Evolutionary conservation across 2,797 vertebrate genomes (phyloP), one percentile per base, ranked within the genome.

Genomic region (Sebastes diaconus): DNA sequence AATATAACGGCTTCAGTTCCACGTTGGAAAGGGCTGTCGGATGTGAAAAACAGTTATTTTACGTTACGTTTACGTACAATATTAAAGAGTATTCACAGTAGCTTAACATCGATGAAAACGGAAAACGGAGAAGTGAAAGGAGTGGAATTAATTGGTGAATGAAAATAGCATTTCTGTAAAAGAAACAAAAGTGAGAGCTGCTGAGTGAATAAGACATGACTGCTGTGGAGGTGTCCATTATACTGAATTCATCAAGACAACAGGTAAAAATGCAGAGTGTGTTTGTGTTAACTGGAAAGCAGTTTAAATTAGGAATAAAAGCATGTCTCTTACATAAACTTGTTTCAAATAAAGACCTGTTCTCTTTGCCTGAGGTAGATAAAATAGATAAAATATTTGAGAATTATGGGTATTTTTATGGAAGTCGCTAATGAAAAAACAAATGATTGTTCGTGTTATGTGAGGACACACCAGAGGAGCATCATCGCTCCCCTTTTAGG

Each of bases 11-110:
- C 39, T 42, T 42, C 39, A 42, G 39, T 42, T 42, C 39, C 13
- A 42, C 39, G 1, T 0, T 42, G 39, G 39, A 42, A 42, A 42
- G 13, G 39, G 39, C 0, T 42, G 39, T 42, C 39, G 0, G 39
- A 6, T 14, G n/a, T 3, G 11, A 42, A 42, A 42, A 14, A 42
- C 39, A 3, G 13, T 16, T 42, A 42, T 42, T 42, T 42, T 42
- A 42, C 3, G 39, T 42, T 42, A 16, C 13, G 39, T 42, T 42
- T 42, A 16, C 13, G 39, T 42, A 42, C 39, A 42, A 42, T 46
- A 46, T 18, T 46, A 7, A 42, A 42, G 39, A 16, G 39, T 42
- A 16, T 42, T 42, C 6, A 46, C 16, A 46, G 42, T 46, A 46
- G 42, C 42, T 7, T 46, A 18, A 46, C 42, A 46, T 46, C 6